Conservation (phyloP, 2,888 invertebrate species). For the Lacanobia wlatinum region DNA sequence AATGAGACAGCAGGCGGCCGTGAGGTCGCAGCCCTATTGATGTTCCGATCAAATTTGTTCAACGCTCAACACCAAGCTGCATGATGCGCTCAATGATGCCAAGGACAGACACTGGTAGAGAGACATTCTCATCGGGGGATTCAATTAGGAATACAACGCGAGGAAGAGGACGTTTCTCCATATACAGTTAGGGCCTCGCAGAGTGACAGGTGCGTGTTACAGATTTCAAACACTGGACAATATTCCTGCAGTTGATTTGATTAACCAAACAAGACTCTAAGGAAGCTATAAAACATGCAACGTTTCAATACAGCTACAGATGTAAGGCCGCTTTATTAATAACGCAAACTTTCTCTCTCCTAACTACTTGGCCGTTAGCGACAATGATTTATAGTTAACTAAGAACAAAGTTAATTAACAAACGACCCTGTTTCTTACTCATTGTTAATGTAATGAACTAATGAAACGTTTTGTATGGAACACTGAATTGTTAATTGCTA, state of each 20-base stretch:
- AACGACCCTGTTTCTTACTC: slow-evolving; percentile 60
- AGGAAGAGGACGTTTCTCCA: no score
- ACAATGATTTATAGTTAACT: slow-evolving; percentile 67
- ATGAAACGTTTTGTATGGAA: slow-evolving; percentile 45
- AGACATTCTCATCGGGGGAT: no score
- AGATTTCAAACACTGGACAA: no score
- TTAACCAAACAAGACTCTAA: neutral
- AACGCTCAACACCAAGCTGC: no score
- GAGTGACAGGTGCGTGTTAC: no score
- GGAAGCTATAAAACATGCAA: slow-evolving; percentile 4
- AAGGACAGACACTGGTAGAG: no score
- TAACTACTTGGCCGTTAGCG: slow-evolving; percentile 54
- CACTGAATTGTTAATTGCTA: slow-evolving; percentile 13
- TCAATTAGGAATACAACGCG: no score
- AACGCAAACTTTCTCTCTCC: slow-evolving; percentile 54
- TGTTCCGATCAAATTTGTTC: no score
- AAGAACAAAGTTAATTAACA: slow-evolving; percentile 64
- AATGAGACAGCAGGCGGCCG: no score
- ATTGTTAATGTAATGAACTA: slow-evolving; percentile 57
- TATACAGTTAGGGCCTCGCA: no score
- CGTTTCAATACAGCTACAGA: slow-evolving; percentile 29
- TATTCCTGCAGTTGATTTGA: neutral
- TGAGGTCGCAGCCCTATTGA: no score
- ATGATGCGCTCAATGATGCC: no score
- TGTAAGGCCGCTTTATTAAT: slow-evolving; percentile 40